phyloP scores from a whole-genome alignment of 2,888 invertebrate genomes.

The Caradrina kadenii region DNA sequence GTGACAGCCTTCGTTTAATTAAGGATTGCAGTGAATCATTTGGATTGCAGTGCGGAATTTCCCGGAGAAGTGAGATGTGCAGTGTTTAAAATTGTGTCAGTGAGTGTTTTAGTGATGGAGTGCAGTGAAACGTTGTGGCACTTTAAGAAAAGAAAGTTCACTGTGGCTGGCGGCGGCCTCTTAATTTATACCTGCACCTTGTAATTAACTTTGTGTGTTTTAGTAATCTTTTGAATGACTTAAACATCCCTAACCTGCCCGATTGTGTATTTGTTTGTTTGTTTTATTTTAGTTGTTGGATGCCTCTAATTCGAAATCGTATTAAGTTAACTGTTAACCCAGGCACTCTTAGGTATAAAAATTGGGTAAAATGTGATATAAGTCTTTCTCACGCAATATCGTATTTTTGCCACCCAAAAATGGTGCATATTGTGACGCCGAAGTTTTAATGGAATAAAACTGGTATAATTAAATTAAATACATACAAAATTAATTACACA shows the following conservation, averaged over 20 bases:
- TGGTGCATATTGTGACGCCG: no score
- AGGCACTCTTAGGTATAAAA: neutral
- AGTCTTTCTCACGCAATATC: no score
- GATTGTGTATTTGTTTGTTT: slow-evolving; percentile 27
- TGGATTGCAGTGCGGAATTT: slow-evolving; percentile 89
- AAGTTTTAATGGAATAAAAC: no score
- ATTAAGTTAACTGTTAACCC: slow-evolving; percentile 5
- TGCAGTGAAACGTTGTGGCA: slow-evolving; percentile 77
- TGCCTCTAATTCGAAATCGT: slow-evolving; percentile 8
- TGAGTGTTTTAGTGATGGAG: slow-evolving; percentile 75
- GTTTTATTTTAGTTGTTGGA: slow-evolving; percentile 24
- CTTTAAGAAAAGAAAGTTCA: slow-evolving; percentile 61
- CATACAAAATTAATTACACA: no score
- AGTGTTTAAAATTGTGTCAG: slow-evolving; percentile 85
- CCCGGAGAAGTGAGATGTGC: slow-evolving; percentile 82
- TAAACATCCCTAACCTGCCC: slow-evolving; percentile 45
- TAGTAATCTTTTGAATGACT: slow-evolving; percentile 48
- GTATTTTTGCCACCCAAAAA: no score
- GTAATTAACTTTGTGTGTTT: slow-evolving; percentile 81
- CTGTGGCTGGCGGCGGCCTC: slow-evolving; percentile 88
- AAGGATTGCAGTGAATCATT: slow-evolving; percentile 89
- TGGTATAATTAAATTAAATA: no score
- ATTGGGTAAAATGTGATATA: neutral
- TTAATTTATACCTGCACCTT: slow-evolving; percentile 80
- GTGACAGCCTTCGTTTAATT: slow-evolving; percentile 68